Conservation (phyloP, 2,888 invertebrate species). For the Lumbricus terrestris region DNA sequence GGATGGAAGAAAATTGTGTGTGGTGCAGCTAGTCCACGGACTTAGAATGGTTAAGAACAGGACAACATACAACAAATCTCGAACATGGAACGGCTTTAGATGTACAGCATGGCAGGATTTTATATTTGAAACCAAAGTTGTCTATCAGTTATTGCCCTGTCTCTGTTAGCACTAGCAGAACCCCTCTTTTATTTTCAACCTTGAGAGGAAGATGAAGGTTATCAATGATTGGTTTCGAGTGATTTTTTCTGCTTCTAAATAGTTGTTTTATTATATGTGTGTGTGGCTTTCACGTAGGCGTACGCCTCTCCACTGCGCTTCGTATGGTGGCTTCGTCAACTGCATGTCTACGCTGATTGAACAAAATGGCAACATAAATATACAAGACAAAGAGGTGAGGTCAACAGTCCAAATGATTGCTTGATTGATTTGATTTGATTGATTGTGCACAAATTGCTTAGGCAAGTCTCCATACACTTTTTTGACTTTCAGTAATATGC, state of each 20-base stretch:
- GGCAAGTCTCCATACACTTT: neutral
- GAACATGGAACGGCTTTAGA: neutral
- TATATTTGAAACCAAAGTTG: neutral
- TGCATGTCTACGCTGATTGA: conserved; percentile 60
- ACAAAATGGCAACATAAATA: conserved; percentile 54
- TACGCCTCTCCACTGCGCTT: conserved; percentile 59
- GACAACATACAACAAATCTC: too few species aligned
- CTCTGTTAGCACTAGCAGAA: too few species aligned
- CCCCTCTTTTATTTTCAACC: neutral
- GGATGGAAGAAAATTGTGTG: too few species aligned
- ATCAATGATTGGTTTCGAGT: neutral
- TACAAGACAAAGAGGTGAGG: conserved; percentile 56
- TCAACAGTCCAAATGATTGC: neutral
- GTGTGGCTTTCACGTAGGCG: conserved; percentile 35
- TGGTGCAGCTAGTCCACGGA: too few species aligned
- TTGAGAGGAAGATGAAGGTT: neutral
- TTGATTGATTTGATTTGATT: too few species aligned
- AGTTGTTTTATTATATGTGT: neutral
- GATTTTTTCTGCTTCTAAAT: neutral
- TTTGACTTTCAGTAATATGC: neutral
- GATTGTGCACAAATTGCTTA: neutral
- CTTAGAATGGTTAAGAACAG: too few species aligned
- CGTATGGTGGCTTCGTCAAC: conserved; percentile 57
- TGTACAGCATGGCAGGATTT: too few species aligned
- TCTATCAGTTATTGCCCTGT: neutral